phyloP scores from a whole-genome alignment of 2,113 vertebrate genomes.

The Rhea pennata region DNA sequence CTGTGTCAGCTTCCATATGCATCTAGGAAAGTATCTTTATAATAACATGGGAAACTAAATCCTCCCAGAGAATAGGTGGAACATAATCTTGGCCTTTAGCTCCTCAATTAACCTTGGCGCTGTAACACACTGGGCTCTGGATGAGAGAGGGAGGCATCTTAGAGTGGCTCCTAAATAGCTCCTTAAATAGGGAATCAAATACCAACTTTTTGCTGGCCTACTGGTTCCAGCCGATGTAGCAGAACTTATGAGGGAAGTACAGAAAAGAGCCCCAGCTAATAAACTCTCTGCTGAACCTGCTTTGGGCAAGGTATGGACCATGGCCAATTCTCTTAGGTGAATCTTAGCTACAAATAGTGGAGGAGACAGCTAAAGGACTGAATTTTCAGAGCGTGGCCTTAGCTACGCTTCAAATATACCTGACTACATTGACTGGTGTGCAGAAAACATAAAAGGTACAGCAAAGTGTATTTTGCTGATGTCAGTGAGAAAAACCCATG shows the following conservation, averaged over 20 bases:
- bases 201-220: background rate
- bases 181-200: background rate
- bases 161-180: background rate
- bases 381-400: background rate
- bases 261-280: background rate
- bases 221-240: background rate
- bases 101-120: slow-evolving; percentile 11
- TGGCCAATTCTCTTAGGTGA: background rate
- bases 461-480: background rate
- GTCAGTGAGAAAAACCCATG: background rate
- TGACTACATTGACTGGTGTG: background rate
- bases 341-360: background rate
- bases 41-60: slow-evolving; percentile 34
- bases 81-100: slow-evolving; percentile 36
- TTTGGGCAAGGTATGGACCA: background rate
- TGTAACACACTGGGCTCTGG: background rate
- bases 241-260: background rate
- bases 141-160: background rate
- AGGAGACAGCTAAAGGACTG: background rate
- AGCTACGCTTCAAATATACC: background rate
- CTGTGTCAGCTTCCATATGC: slow-evolving; percentile 18
- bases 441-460: background rate
- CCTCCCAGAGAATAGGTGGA: slow-evolving; percentile 33
- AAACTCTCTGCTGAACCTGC: background rate
- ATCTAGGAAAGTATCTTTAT: background rate